A percentile compares a stretch with the other conserved stretches of the same genome.
These are phyloP conservation scores for Ephialtes manifestator DNA, from an alignment of 2,888 invertebrate species.

Conservation along the genomic window DNA sequence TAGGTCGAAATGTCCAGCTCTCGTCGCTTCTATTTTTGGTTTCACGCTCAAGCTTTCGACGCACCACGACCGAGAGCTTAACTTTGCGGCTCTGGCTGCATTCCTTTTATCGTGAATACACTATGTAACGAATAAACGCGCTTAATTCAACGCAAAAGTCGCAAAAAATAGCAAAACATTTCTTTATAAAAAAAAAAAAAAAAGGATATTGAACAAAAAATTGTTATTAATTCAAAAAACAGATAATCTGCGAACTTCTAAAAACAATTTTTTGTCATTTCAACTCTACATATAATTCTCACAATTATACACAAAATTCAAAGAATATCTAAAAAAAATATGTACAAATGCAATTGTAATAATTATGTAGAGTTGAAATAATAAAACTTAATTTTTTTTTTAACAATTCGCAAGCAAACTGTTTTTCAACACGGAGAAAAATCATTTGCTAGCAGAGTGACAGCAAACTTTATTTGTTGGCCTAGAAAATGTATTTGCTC, in stretches of 20 bases:
- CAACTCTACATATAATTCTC: too few species aligned
- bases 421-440: neutral
- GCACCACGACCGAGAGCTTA: conserved; percentile 2
- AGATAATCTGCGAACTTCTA: too few species aligned
- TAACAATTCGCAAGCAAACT: too few species aligned
- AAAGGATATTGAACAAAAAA: neutral
- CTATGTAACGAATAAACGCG: conserved; percentile 47
- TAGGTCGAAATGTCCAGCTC: conserved; percentile 84
- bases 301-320: too few species aligned
- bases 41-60: conserved; percentile 58
- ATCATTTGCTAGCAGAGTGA: too few species aligned
- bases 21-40: conserved; percentile 83
- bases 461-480: too few species aligned
- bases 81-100: conserved; percentile 73
- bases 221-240: neutral
- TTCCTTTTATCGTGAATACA: conserved; percentile 75
- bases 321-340: too few species aligned
- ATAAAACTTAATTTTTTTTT: too few species aligned
- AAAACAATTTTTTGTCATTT: too few species aligned
- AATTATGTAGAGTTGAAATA: too few species aligned
- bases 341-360: too few species aligned
- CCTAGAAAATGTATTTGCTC: too few species aligned
- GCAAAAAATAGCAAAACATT: neutral
- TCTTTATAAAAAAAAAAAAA: neutral
- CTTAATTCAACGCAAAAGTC: neutral